Evolutionary conservation across 2,888 invertebrate species (phyloP).

Genomic region (Beris chalybata): DNA sequence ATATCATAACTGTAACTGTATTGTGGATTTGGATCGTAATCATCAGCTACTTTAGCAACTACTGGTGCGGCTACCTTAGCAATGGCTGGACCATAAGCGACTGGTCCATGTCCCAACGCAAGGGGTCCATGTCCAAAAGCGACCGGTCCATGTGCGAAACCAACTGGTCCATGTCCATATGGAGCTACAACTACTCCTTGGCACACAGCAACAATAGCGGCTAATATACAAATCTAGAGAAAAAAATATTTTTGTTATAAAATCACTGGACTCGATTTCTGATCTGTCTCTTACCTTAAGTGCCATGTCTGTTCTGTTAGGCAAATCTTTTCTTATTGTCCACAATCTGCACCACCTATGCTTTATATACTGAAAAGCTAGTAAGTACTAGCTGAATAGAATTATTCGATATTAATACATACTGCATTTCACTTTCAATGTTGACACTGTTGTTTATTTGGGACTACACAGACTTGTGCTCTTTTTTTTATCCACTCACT

Average conservation of each 20-base stretch:
- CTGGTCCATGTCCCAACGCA: slow-evolving; percentile 50
- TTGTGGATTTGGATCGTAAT: slow-evolving; percentile 60
- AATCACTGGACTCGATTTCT: not conserved
- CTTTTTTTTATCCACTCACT: slow-evolving; percentile 1
- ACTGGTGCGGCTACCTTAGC: slow-evolving; percentile 51
- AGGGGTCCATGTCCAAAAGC: slow-evolving; percentile 37
- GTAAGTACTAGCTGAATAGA: slow-evolving; percentile 22
- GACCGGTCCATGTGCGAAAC: slow-evolving; percentile 15
- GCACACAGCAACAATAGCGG: slow-evolving; percentile 48
- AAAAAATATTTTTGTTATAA: slow-evolving; percentile 14
- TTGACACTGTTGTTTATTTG: slow-evolving; percentile 18
- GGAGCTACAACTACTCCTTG: slow-evolving; percentile 49
- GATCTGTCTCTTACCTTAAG: slow-evolving; percentile 46
- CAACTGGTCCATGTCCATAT: slow-evolving; percentile 39
- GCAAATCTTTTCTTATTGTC: slow-evolving; percentile 53
- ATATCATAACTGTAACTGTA: slow-evolving; percentile 62
- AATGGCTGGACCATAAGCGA: slow-evolving; percentile 39
- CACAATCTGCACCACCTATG: slow-evolving; percentile 29
- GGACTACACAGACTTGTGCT: slow-evolving; percentile 1
- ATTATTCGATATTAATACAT: slow-evolving; percentile 28
- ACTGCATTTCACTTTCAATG: slow-evolving; percentile 33
- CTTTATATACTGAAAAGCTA: slow-evolving; percentile 37
- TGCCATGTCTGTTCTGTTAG: slow-evolving; percentile 53
- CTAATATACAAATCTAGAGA: slow-evolving; percentile 42
- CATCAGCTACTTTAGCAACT: slow-evolving; percentile 42